These are phyloP conservation scores for Cossypha dichroa DNA, from an alignment of 2,797 vertebrate species.

Conservation along the genomic window DNA sequence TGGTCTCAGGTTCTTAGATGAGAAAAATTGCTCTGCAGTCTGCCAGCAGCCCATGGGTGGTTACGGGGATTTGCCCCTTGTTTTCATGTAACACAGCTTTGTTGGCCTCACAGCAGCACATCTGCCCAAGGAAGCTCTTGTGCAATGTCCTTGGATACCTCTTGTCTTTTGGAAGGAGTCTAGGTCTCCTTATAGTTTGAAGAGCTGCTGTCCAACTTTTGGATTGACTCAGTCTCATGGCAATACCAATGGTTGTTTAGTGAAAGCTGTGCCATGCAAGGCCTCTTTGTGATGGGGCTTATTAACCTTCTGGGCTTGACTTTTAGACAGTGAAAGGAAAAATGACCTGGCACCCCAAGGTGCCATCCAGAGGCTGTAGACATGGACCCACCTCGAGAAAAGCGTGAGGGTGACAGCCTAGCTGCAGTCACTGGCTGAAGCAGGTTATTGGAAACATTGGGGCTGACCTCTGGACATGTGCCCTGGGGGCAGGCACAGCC, in stretches of 20 bases:
- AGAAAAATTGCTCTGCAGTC: neutral
- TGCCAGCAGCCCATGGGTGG: neutral
- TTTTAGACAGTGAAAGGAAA: neutral
- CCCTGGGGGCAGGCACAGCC: neutral
- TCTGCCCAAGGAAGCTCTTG: neutral
- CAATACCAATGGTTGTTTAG: neutral
- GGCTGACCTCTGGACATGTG: neutral
- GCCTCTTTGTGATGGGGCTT: fast-evolving
- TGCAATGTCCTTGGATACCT: neutral
- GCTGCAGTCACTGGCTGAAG: fast-evolving
- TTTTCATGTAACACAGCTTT: neutral
- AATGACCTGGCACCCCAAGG: fast-evolving
- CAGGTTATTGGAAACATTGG: fast-evolving
- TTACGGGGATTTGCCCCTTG: neutral
- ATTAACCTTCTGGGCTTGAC: neutral
- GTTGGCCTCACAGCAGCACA: neutral
- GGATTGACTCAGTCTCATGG: neutral
- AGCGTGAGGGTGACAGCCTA: fast-evolving
- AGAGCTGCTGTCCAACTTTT: neutral
- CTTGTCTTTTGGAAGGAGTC: neutral
- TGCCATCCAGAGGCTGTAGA: fast-evolving
- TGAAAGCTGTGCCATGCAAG: neutral
- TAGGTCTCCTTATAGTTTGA: neutral
- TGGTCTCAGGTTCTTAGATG: neutral
- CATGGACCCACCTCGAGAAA: fast-evolving